Evolutionary conservation across 2,888 invertebrate genomes (phyloP).

Genomic region (Rhingia rostrata): DNA sequence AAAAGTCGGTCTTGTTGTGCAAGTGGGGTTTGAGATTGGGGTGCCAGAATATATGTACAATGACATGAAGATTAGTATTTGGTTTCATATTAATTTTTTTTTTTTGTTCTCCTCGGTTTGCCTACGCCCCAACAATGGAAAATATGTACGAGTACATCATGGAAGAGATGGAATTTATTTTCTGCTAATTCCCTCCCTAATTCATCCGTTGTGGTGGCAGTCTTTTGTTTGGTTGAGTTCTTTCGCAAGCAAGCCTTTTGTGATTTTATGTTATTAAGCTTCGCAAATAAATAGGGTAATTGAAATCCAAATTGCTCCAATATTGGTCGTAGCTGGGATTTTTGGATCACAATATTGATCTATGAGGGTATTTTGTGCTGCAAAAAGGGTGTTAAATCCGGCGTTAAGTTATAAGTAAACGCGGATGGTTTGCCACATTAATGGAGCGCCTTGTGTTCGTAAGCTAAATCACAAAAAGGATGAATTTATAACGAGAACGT

Average conservation of each 20-base stretch:
- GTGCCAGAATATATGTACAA: conserved; percentile 3
- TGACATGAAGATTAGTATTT: conserved; percentile 37
- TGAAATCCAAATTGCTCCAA: conserved; percentile 25
- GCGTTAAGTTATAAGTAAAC: too few species aligned
- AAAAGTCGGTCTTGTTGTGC: not conserved
- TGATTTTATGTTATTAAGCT: conserved; percentile 31
- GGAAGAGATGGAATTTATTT: conserved; percentile 25
- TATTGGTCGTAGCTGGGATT: not conserved
- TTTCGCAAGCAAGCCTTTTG: conserved; percentile 2
- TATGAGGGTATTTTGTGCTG: too few species aligned
- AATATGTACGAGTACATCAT: not conserved
- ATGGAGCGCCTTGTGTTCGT: too few species aligned
- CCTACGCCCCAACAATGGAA: conserved; percentile 10
- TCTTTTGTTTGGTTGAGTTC: conserved; percentile 2
- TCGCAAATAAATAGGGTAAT: conserved; percentile 35
- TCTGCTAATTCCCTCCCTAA: conserved; percentile 21
- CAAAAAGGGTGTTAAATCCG: too few species aligned
- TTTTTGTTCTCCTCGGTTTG: not conserved
- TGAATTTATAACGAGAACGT: too few species aligned
- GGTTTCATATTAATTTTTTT: conserved; percentile 18
- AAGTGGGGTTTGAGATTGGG: not conserved
- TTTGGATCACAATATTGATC: not conserved
- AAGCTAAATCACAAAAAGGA: too few species aligned
- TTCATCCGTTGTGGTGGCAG: not conserved
- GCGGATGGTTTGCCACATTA: too few species aligned